Conservation (phyloP, 92 coral and sea anemone genomes). For the Umimayanthus kanabou region DNA sequence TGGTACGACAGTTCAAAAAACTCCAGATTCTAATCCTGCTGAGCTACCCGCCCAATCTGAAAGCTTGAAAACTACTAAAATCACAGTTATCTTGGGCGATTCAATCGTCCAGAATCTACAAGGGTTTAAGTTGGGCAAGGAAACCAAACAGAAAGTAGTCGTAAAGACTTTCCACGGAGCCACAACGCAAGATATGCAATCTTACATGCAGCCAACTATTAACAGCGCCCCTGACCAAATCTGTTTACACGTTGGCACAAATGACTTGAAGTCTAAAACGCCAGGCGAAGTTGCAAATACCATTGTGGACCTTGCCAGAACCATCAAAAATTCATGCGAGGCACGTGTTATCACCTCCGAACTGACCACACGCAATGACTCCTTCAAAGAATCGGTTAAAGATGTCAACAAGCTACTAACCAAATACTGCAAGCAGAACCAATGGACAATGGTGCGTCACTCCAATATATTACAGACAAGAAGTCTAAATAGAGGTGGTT, state of each 20-base stretch:
- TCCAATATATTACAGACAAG: conserved; percentile 21
- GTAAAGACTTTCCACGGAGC: conserved; percentile 49
- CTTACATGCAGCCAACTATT: conserved; percentile 41
- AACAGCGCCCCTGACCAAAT: conserved; percentile 22
- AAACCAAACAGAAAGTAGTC: conserved; percentile 48
- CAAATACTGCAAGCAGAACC: conserved; percentile 34
- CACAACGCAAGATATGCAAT: conserved; percentile 45
- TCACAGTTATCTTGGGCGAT: conserved; percentile 17
- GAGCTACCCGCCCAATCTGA: conserved; percentile 34
- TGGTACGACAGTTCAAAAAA: not conserved
- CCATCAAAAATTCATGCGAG: conserved; percentile 34
- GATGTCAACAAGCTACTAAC: conserved; percentile 45
- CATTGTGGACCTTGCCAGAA: conserved; percentile 53
- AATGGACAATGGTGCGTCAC: conserved; percentile 40
- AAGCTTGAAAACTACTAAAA: conserved; percentile 26
- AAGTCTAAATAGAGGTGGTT: conserved; percentile 50
- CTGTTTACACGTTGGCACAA: conserved; percentile 15
- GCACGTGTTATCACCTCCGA: not conserved
- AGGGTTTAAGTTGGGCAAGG: conserved; percentile 45
- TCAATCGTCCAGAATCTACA: conserved; percentile 22
- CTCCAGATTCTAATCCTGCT: conserved; percentile 45
- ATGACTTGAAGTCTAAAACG: not conserved
- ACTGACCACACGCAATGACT: conserved; percentile 38
- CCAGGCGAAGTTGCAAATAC: conserved; percentile 46
- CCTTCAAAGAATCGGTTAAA: conserved; percentile 47